phyloP scores from a whole-genome alignment of 2,888 invertebrate species.

The Holacanthella duospinosa region DNA sequence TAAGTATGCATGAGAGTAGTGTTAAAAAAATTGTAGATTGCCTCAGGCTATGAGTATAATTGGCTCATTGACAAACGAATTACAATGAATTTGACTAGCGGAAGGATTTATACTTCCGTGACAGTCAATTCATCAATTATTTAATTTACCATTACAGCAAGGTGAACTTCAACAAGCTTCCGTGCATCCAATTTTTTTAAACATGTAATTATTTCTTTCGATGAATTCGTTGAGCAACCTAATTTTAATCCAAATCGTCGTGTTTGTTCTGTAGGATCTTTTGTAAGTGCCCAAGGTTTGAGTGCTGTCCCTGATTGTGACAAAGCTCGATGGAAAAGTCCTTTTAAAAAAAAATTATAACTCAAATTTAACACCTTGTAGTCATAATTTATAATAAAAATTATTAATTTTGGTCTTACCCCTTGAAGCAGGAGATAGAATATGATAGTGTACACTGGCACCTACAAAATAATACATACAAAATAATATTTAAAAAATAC shows the following conservation, averaged over 20 bases:
- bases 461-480: too few species aligned
- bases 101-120: not conserved
- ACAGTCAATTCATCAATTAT: not conserved
- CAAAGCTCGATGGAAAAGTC: constrained; percentile 17
- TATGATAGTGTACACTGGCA: constrained; percentile 25
- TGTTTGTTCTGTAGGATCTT: constrained; percentile 20
- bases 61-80: too few species aligned
- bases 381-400: not conserved
- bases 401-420: constrained; percentile 12
- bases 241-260: constrained; percentile 15
- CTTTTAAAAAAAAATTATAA: not conserved
- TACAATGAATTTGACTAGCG: too few species aligned
- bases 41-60: too few species aligned
- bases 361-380: not conserved
- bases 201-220: constrained; percentile 16
- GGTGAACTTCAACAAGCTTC: constrained; percentile 20
- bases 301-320: constrained; percentile 22
- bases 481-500: too few species aligned
- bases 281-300: constrained; percentile 24
- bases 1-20: too few species aligned
- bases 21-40: too few species aligned
- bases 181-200: constrained; percentile 18
- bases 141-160: constrained; percentile 22
- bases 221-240: constrained; percentile 19
- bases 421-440: constrained; percentile 23